Conservation (phyloP, 2,113 vertebrate genomes). For the Blennius ocellaris region DNA sequence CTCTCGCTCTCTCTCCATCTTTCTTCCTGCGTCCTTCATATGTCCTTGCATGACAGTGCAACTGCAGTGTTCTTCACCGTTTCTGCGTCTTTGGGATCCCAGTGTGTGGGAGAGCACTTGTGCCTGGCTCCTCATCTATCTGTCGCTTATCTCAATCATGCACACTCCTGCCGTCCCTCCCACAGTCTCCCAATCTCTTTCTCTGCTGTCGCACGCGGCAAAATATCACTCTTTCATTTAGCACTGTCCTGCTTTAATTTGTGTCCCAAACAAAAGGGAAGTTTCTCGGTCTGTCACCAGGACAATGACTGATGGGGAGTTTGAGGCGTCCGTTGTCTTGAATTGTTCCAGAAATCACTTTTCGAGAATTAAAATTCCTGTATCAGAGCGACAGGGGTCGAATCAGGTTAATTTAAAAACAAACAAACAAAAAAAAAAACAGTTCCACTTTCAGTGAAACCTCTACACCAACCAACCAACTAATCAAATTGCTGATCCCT, state of each 20-base stretch:
- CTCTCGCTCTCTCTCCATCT: conserved; percentile 20
- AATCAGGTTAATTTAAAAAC: conserved; percentile 24
- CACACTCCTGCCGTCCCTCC: conserved; percentile 64
- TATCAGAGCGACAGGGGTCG: conserved; percentile 26
- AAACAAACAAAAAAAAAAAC: conserved; percentile 4
- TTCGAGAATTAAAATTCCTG: conserved; percentile 9
- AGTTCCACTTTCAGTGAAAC: conserved; percentile 7
- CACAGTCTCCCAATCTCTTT: conserved; percentile 47
- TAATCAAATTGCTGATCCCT: too few relatives aligned
- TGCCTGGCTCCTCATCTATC: conserved; percentile 61
- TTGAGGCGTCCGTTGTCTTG: conserved; percentile 35
- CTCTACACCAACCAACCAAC: background rate
- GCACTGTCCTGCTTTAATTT: conserved; percentile 49
- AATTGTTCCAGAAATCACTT: conserved; percentile 34
- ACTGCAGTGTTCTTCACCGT: conserved; percentile 61
- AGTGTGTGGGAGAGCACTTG: conserved; percentile 69
- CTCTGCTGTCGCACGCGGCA: conserved; percentile 43
- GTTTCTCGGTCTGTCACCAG: conserved; percentile 53
- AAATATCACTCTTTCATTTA: conserved; percentile 56
- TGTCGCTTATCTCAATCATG: conserved; percentile 76
- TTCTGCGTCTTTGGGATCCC: conserved; percentile 66
- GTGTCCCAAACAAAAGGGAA: conserved; percentile 63
- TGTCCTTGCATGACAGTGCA: conserved; percentile 73
- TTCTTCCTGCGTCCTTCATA: conserved; percentile 69
- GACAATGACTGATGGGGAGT: conserved; percentile 61